Evolutionary conservation across 2,888 invertebrate genomes (phyloP), one percentile per base, ranked within the genome.

Genomic region (Drosophila robusta): DNA sequence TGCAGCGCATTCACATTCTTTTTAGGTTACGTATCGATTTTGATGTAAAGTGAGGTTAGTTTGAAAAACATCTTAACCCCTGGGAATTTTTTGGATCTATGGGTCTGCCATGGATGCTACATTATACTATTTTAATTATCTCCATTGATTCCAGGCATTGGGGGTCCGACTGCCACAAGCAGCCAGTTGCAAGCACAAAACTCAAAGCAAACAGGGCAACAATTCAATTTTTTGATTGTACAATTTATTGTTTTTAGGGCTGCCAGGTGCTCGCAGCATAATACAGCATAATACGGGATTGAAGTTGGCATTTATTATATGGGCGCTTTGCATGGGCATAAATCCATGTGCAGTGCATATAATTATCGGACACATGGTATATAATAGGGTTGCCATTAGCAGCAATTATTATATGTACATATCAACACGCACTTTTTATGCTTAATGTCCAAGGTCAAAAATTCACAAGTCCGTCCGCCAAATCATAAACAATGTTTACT

Each of bases 11-110:
- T 84, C 71, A 84, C 76, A 78, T 89, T 89, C 77, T 84, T 85
- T 88, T 79, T 79, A 86, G 89, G 85, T 86, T 86, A 86, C 89
- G 79, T 86, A 86, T 86, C 85, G 85, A 86, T 86, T 86, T 79
- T 87, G 76, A 63, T 75, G 47, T 62, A 61, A 68, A 71, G 81
- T 84, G 57, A 75, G 85, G 85, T 86, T 86, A 86, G 52, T 65
- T 79, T 62, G 71, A 77, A 68, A 64, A 70, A 70, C 47, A 71
- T 71, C 45, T 29, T 41, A 36, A 46, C 22, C 49, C 36, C 49
- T 16, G 38, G n/a, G 36, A 47, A 49, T 62, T 50, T 50, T 42
- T 44, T 18, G 9, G 57, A 64, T 65, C 50, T 41, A 18, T 58
- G 12, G n/a, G 32, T 16, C n/a, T 42, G 3, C 9, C 26, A n/a